phyloP scores from a whole-genome alignment of 2,797 vertebrate genomes.

The Lophius americanus region DNA sequence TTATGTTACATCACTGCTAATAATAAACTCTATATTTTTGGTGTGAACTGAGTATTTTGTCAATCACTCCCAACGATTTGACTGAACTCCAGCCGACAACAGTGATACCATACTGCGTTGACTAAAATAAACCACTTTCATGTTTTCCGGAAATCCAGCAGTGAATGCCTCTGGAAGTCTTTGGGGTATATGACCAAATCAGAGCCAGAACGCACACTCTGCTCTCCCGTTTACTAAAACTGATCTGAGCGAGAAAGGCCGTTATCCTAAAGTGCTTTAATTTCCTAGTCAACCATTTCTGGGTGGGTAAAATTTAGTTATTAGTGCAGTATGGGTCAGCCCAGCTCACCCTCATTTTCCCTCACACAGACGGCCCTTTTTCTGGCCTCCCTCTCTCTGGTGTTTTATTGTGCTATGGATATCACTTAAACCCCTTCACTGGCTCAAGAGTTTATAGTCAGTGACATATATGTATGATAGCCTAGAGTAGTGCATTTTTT shows the following conservation, averaged over 20 bases:
- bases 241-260: constrained; percentile 27
- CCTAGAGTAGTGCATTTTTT: no score
- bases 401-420: constrained; percentile 55
- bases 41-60: no score
- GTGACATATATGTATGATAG: constrained; percentile 17
- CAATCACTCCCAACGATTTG: not conserved
- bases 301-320: constrained; percentile 46
- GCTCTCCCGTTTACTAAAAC: constrained; percentile 38
- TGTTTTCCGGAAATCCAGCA: constrained; percentile 13
- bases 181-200: constrained; percentile 24
- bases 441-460: constrained; percentile 54
- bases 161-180: no score
- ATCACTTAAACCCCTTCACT: no score
- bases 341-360: constrained; percentile 42
- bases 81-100: not conserved
- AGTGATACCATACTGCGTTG: constrained; percentile 2
- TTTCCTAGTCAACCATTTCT: constrained; percentile 45
- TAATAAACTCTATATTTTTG: constrained; percentile 8
- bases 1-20: constrained; percentile 12
- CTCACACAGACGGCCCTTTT: no score
- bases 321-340: constrained; percentile 45
- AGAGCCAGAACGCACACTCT: constrained; percentile 20
- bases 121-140: not conserved
- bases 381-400: no score
- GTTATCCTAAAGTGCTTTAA: constrained; percentile 14